Percentiles rank a stretch among this genome's conserved stretches.
These are phyloP conservation scores for Quiscalus mexicanus DNA, from an alignment of 2,113 vertebrate species.

Conservation along the genomic window DNA sequence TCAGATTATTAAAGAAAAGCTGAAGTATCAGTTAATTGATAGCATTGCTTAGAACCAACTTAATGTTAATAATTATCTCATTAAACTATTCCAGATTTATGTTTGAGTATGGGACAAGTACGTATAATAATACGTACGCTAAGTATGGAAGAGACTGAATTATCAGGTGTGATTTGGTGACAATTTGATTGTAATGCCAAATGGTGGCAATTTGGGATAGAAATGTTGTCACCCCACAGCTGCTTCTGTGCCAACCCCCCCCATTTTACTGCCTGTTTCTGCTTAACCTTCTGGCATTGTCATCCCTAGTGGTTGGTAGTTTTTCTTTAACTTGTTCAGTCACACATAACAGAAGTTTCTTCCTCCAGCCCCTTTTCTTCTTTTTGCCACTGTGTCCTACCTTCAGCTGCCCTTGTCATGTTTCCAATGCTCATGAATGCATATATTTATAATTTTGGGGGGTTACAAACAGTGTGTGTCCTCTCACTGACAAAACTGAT, in stretches of 20 bases:
- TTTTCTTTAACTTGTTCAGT: not conserved
- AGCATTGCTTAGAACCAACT: not conserved
- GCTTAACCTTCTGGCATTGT: not conserved
- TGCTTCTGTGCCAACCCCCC: not conserved
- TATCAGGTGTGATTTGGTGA: not conserved
- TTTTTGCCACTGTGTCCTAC: not conserved
- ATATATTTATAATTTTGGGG: not conserved
- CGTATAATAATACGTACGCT: fast-evolving
- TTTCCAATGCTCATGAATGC: not conserved
- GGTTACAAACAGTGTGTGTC: not conserved
- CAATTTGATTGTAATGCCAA: not conserved
- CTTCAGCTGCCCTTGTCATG: not conserved
- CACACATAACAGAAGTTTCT: not conserved
- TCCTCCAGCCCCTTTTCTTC: not conserved
- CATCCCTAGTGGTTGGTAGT: not conserved
- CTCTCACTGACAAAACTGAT: not conserved
- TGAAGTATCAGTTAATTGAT: not conserved
- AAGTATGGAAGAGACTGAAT: not conserved
- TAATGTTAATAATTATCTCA: not conserved
- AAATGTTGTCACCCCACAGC: not conserved
- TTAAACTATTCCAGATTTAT: not conserved
- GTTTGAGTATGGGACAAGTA: not conserved
- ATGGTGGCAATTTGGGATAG: not conserved
- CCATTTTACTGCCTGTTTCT: not conserved
- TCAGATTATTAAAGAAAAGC: not conserved